These are phyloP conservation scores for Ara ararauna DNA, from an alignment of 2,797 vertebrate species.

Conservation along the genomic window DNA sequence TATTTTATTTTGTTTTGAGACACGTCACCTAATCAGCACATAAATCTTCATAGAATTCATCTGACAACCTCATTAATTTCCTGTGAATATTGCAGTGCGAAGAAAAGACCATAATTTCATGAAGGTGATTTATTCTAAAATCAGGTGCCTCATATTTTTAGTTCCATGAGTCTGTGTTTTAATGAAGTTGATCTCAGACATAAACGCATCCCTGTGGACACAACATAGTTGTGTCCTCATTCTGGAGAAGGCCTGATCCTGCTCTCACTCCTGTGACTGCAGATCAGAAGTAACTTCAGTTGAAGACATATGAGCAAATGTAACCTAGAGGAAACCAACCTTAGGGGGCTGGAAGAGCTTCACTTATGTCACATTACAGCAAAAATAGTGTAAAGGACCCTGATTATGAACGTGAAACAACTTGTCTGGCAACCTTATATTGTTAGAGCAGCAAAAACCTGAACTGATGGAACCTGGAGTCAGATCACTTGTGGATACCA, in stretches of 20 bases:
- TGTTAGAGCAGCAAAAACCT: background rate
- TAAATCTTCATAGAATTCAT: constrained; percentile 76
- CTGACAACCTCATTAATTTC: constrained; percentile 75
- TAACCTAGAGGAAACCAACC: background rate
- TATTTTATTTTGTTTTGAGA: constrained; percentile 79
- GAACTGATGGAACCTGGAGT: background rate
- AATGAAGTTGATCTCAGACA: constrained; percentile 46
- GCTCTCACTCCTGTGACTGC: background rate
- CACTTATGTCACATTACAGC: background rate
- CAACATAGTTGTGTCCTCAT: background rate
- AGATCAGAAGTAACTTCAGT: background rate
- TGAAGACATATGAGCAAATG: background rate
- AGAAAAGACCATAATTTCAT: constrained; percentile 60
- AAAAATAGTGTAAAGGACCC: background rate
- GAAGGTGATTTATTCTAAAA: constrained; percentile 69
- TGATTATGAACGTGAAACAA: background rate
- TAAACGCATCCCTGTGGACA: constrained; percentile 16
- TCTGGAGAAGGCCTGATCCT: background rate
- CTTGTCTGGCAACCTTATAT: background rate
- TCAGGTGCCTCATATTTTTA: constrained; percentile 59
- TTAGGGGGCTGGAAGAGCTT: background rate
- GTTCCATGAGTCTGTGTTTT: constrained; percentile 26
- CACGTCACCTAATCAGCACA: constrained; percentile 69
- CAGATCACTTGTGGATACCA: background rate
- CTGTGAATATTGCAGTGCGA: constrained; percentile 51